A percentile compares a stretch with the other conserved stretches of the same genome.
Evolutionary conservation across 2,797 vertebrate genomes (phyloP).

Genomic region (Crypturellus tataupa): DNA sequence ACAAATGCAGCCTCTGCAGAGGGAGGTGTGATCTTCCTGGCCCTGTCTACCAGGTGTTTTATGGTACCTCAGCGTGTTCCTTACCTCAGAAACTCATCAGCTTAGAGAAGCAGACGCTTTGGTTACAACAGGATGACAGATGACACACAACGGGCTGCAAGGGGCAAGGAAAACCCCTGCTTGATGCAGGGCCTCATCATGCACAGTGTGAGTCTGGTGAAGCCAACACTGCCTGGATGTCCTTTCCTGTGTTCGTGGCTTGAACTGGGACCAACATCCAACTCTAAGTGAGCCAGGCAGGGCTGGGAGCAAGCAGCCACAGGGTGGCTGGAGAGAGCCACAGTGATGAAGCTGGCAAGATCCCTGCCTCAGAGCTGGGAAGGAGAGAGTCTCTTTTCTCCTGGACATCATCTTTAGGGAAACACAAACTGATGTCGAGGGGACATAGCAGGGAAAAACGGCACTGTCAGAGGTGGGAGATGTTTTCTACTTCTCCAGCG

Average conservation of each 20-base stretch:
- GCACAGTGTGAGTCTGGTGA: neutral
- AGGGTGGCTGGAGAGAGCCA: conserved; percentile 73
- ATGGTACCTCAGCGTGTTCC: neutral
- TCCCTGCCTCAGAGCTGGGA: neutral
- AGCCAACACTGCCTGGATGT: rapidly evolving
- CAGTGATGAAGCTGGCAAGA: neutral
- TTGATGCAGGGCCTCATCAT: rapidly evolving
- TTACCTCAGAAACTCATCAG: neutral
- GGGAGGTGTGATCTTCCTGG: neutral
- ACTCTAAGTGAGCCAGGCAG: neutral
- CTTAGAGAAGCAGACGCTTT: neutral
- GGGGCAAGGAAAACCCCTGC: no score
- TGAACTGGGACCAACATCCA: neutral
- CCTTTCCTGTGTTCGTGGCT: neutral
- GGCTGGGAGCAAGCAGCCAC: conserved; percentile 51
- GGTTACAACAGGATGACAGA: neutral
- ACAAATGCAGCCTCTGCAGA: neutral
- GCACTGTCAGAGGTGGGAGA: neutral
- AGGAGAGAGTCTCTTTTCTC: neutral
- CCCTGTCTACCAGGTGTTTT: neutral
- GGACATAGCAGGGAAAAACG: neutral
- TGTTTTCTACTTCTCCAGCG: neutral
- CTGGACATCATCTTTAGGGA: neutral
- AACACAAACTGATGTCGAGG: neutral
- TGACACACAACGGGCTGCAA: neutral